These are phyloP conservation scores for Meriones unguiculatus DNA, from an alignment of 2,113 vertebrate species.

Conservation along the genomic window DNA sequence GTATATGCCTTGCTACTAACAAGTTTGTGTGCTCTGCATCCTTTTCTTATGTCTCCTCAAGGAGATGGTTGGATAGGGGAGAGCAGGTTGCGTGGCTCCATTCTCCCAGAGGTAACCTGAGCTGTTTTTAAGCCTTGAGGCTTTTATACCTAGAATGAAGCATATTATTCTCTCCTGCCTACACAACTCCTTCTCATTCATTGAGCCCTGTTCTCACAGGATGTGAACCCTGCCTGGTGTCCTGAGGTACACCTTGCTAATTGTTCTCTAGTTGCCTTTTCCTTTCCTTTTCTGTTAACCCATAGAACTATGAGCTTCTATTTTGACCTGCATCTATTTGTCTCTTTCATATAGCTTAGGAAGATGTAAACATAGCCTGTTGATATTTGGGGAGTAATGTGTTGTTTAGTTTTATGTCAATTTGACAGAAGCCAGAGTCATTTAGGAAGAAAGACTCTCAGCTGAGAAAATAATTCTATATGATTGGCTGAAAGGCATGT, in stretches of 20 bases:
- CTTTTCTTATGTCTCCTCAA: not conserved
- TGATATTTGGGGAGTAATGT: not conserved
- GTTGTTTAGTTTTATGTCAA: not conserved
- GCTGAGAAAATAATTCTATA: not conserved
- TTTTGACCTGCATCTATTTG: not conserved
- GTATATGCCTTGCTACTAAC: not conserved
- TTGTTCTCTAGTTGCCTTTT: slow-evolving; percentile 35
- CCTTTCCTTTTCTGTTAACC: not conserved
- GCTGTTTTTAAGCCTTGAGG: not conserved
- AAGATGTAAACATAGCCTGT: not conserved
- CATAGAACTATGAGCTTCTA: not conserved
- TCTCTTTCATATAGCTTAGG: not conserved
- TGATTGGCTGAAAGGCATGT: not conserved
- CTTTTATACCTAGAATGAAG: not conserved
- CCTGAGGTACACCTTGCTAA: not conserved
- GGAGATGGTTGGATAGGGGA: not conserved
- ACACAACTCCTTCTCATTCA: not conserved
- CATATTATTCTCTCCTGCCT: not conserved
- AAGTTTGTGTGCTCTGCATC: not conserved
- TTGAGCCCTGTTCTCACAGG: not conserved
- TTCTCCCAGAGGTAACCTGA: not conserved
- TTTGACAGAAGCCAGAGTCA: not conserved
- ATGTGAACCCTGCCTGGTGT: not conserved
- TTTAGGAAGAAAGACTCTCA: not conserved
- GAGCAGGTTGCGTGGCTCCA: not conserved